phyloP scores from a whole-genome alignment of 2,113 vertebrate species.

The Australoheros scitulus region DNA sequence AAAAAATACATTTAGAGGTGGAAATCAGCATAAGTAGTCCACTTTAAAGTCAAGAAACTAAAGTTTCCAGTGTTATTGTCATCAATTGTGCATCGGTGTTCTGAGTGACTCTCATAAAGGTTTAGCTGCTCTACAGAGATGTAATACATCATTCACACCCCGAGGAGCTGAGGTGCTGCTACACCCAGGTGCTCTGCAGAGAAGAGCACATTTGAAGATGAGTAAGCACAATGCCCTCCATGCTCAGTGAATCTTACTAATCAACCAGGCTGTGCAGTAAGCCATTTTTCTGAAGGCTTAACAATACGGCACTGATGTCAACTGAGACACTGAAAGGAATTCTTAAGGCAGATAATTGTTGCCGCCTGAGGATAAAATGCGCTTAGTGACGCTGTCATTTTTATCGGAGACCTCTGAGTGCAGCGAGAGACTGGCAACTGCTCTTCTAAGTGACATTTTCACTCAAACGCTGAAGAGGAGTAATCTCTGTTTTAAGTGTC shows the following conservation, averaged over 20 bases:
- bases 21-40: not conserved
- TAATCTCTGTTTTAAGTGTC: constrained; percentile 37
- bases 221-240: constrained; percentile 39
- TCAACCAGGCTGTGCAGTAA: constrained; percentile 40
- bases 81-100: not conserved
- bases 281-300: constrained; percentile 51
- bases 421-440: constrained; percentile 27
- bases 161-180: constrained; percentile 19
- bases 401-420: not conserved
- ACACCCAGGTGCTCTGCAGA: constrained; percentile 3
- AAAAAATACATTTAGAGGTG: not conserved
- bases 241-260: constrained; percentile 56
- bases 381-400: constrained; percentile 29
- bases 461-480: constrained; percentile 18
- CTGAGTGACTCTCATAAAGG: constrained; percentile 4
- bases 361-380: constrained; percentile 40
- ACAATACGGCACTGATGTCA: constrained; percentile 53
- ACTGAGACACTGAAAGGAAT: constrained; percentile 29
- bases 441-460: constrained; percentile 54
- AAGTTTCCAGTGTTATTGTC: not conserved
- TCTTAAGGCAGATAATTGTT: constrained; percentile 62
- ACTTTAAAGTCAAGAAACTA: not conserved
- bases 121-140: constrained; percentile 9
- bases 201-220: constrained; percentile 27
- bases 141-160: not conserved